These are phyloP conservation scores for Boulengeromyrus knoepffleri DNA, from an alignment of 2,113 vertebrate genomes.

Conservation along the genomic window DNA sequence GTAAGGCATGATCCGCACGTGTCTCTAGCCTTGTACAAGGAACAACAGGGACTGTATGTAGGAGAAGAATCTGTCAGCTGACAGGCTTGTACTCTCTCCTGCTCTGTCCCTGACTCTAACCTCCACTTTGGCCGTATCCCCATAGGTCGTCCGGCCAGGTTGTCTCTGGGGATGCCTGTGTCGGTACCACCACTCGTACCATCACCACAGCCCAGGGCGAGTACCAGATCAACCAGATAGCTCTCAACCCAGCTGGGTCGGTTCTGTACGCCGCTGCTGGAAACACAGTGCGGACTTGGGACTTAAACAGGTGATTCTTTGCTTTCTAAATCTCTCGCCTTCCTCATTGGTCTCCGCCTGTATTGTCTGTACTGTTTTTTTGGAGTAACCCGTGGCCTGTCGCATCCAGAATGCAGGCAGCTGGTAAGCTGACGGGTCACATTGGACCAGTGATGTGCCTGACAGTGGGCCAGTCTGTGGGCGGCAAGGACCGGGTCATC, in stretches of 20 bases:
- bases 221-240: slow-evolving; percentile 94
- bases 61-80: background rate
- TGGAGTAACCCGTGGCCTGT: background rate
- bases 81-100: background rate
- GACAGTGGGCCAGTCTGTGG: slow-evolving; percentile 76
- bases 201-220: slow-evolving; percentile 81
- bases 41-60: background rate
- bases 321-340: background rate
- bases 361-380: background rate
- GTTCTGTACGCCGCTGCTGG: slow-evolving; percentile 81
- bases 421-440: slow-evolving; percentile 87
- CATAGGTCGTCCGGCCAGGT: slow-evolving; percentile 86
- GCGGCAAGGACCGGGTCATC: slow-evolving; percentile 86
- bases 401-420: slow-evolving; percentile 71
- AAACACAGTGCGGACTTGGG: slow-evolving; percentile 86
- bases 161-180: slow-evolving; percentile 80
- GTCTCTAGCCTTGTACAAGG: background rate
- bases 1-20: background rate
- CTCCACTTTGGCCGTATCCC: background rate
- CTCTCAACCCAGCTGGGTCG: slow-evolving; percentile 79
- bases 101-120: background rate
- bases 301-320: slow-evolving; percentile 77
- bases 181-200: slow-evolving; percentile 71
- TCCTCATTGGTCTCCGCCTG: background rate
- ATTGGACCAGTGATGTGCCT: slow-evolving; percentile 94